Percentiles rank a stretch among this genome's conserved stretches.
These are phyloP conservation scores for Galeopsomyia nigrocyanea DNA, from an alignment of 2,888 invertebrate species.

Conservation along the genomic window DNA sequence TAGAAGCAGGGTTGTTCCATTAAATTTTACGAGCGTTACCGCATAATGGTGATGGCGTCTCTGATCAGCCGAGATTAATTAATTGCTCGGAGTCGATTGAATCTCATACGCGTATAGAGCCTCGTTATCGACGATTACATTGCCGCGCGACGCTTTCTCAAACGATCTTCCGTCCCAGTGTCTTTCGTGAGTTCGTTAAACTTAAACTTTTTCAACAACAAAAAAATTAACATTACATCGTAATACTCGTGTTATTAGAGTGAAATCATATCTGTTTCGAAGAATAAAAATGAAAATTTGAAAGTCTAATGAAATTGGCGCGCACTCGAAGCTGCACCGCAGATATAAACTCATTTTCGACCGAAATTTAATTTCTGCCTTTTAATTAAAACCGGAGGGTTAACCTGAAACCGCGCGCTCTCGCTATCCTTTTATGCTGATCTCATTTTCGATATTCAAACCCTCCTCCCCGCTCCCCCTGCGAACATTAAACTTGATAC, in stretches of 20 bases:
- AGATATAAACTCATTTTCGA: slow-evolving; percentile 4
- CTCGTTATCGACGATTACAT: slow-evolving; percentile 26
- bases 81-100: slow-evolving; percentile 41
- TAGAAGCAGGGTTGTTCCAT: no score
- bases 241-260: no score
- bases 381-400: slow-evolving; percentile 19
- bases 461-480: no score
- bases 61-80: slow-evolving; percentile 47
- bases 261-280: no score
- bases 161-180: not conserved
- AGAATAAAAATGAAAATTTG: not conserved
- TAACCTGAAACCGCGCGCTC: not conserved
- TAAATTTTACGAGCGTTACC: slow-evolving; percentile 5
- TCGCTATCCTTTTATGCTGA: slow-evolving; percentile 10
- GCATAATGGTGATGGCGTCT: slow-evolving; percentile 44
- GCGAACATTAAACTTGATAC: slow-evolving; percentile 30
- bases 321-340: not conserved
- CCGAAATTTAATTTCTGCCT: slow-evolving; percentile 30
- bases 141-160: not conserved
- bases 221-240: no score
- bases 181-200: no score
- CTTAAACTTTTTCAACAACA: no score
- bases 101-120: slow-evolving; percentile 2
- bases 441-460: slow-evolving; percentile 21
- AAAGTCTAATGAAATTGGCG: not conserved